Conservation (phyloP, 2,888 invertebrate genomes). For the Epirrita christyi region DNA sequence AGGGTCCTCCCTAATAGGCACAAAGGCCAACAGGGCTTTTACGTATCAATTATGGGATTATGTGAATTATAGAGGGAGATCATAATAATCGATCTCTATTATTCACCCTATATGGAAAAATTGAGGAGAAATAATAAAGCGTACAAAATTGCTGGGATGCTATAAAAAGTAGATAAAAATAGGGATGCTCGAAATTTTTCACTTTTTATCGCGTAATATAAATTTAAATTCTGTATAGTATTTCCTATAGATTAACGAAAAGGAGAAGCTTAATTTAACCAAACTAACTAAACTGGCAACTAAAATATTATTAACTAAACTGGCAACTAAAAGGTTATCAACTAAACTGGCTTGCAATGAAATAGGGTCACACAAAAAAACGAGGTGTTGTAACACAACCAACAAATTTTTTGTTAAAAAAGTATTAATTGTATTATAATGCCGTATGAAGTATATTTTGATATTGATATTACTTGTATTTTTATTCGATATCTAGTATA, state of each 20-base stretch:
- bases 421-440: too few relatives aligned
- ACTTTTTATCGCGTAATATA: constrained; percentile 14
- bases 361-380: too few relatives aligned
- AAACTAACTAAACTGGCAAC: too few relatives aligned
- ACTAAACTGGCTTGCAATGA: too few relatives aligned
- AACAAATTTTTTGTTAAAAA: too few relatives aligned
- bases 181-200: constrained; percentile 16
- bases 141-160: constrained; percentile 37
- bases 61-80: constrained; percentile 71
- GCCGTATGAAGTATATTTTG: too few relatives aligned
- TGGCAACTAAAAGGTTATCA: too few relatives aligned
- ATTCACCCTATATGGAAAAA: constrained; percentile 50
- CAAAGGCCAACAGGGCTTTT: constrained; percentile 68
- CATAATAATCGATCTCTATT: constrained; percentile 69
- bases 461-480: too few relatives aligned
- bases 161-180: constrained; percentile 31
- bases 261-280: not conserved
- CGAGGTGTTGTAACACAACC: too few relatives aligned
- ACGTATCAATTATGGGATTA: constrained; percentile 79
- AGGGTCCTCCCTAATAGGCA: constrained; percentile 64
- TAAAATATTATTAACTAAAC: too few relatives aligned
- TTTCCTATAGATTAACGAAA: not conserved
- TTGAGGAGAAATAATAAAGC: constrained; percentile 39
- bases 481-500: too few relatives aligned
- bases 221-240: constrained; percentile 2